A percentile compares a stretch with the other conserved stretches of the same genome.
These are phyloP conservation scores for Axea sp. DNA, from an alignment of 2,888 invertebrate genomes.

Conservation along the genomic window DNA sequence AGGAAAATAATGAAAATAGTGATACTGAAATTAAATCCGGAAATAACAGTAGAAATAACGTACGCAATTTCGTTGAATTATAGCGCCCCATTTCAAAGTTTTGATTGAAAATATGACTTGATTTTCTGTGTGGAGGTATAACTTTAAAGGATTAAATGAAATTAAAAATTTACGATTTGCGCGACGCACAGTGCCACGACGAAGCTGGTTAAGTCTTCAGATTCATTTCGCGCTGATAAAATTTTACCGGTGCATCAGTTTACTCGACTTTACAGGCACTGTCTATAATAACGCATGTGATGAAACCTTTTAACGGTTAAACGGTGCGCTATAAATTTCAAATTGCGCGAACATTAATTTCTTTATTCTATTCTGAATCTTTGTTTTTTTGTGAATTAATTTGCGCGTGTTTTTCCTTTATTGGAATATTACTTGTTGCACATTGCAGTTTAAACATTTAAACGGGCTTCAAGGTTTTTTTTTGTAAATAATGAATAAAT, in stretches of 20 bases:
- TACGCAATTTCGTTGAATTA: conserved; percentile 37
- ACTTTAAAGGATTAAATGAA: conserved; percentile 49
- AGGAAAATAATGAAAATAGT: conserved; percentile 17
- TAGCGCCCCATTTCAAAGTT: conserved; percentile 30
- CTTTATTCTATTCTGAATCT: too few species aligned
- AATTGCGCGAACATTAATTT: conserved; percentile 3
- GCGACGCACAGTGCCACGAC: conserved; percentile 11
- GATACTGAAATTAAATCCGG: conserved; percentile 11
- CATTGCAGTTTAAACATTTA: too few species aligned
- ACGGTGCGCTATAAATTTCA: conserved; percentile 15
- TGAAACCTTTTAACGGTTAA: conserved; percentile 38
- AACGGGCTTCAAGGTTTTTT: too few species aligned
- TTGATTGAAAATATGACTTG: conserved; percentile 44
- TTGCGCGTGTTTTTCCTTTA: too few species aligned
- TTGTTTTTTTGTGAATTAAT: too few species aligned
- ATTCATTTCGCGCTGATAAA: conserved; percentile 28
- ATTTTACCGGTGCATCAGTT: conserved; percentile 27
- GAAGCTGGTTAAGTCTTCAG: conserved; percentile 10
- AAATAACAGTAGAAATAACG: conserved; percentile 21
- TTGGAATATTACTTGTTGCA: too few species aligned
- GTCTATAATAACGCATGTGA: conserved; percentile 31
- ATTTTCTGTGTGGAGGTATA: conserved; percentile 12
- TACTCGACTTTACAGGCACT: conserved; percentile 14
- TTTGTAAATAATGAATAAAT: too few species aligned
- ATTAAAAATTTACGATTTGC: conserved; percentile 54